Conservation (phyloP, 2,797 vertebrate genomes). For the Mormyrus hasselquistii region DNA sequence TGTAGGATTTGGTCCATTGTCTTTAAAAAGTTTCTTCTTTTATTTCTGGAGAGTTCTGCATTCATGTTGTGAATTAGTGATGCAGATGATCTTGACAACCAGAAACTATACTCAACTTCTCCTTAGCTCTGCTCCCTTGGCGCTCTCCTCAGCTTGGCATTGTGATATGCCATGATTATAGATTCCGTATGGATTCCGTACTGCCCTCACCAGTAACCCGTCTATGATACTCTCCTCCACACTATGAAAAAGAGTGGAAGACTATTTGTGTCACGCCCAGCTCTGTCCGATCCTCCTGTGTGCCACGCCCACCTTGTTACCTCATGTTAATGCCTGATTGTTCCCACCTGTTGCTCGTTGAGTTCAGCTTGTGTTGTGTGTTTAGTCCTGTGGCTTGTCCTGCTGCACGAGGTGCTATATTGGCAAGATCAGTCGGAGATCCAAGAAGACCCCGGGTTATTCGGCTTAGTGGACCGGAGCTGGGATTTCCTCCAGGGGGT, state of each 20-base stretch:
- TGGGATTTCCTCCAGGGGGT: too few species aligned
- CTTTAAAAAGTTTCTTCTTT: neutral
- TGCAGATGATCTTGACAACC: neutral
- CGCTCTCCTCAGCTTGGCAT: neutral
- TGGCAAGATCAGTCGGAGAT: too few species aligned
- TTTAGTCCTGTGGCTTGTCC: too few species aligned
- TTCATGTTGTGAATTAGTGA: neutral
- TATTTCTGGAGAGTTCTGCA: neutral
- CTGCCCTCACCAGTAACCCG: neutral
- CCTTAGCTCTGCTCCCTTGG: neutral
- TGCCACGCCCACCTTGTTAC: too few species aligned
- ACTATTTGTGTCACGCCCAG: neutral
- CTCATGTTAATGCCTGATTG: too few species aligned
- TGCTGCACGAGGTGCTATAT: too few species aligned
- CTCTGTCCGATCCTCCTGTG: too few species aligned
- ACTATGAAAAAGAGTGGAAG: neutral
- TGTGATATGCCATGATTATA: neutral
- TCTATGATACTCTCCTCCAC: neutral
- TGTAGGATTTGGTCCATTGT: neutral
- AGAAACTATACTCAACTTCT: neutral
- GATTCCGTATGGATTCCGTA: neutral
- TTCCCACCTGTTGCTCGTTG: too few species aligned
- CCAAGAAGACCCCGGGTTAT: too few species aligned
- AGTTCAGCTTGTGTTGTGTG: too few species aligned
- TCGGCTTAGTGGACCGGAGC: too few species aligned